Evolutionary conservation across 2,113 vertebrate species (phyloP).

Genomic region (Canis aureus): DNA sequence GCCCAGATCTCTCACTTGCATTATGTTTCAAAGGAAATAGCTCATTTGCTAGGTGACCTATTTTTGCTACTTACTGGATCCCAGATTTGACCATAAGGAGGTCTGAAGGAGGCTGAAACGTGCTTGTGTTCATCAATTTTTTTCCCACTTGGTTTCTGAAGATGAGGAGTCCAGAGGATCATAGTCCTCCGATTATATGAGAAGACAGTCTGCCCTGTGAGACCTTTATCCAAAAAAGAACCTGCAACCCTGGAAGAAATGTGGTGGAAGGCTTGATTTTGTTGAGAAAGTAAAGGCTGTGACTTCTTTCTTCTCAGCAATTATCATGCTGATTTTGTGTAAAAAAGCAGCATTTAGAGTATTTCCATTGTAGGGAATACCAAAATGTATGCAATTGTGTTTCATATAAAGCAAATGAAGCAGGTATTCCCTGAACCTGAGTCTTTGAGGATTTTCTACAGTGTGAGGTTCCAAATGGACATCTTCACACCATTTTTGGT

Average conservation of each 20-base stretch:
- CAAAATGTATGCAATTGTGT: background rate
- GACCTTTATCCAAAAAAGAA: background rate
- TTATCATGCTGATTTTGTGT: background rate
- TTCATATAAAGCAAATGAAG: conserved; percentile 24
- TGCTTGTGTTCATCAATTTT: background rate
- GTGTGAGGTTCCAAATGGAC: background rate
- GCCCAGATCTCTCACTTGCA: background rate
- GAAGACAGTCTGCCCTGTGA: background rate
- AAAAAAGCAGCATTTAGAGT: background rate
- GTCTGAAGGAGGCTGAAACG: background rate
- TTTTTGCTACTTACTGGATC: background rate
- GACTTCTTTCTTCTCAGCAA: conserved; percentile 10
- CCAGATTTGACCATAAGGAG: background rate
- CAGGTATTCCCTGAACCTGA: background rate
- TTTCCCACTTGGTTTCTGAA: conserved; percentile 6
- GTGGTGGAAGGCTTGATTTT: background rate
- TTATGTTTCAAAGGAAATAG: background rate
- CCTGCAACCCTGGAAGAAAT: background rate
- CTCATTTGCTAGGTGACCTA: background rate
- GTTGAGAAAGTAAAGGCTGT: background rate
- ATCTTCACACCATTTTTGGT: background rate
- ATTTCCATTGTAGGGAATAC: background rate
- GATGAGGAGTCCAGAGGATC: background rate
- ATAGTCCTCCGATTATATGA: background rate
- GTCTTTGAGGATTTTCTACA: background rate